Conservation (phyloP, 2,113 vertebrate species). For the Cynoglossus semilaevis region DNA sequence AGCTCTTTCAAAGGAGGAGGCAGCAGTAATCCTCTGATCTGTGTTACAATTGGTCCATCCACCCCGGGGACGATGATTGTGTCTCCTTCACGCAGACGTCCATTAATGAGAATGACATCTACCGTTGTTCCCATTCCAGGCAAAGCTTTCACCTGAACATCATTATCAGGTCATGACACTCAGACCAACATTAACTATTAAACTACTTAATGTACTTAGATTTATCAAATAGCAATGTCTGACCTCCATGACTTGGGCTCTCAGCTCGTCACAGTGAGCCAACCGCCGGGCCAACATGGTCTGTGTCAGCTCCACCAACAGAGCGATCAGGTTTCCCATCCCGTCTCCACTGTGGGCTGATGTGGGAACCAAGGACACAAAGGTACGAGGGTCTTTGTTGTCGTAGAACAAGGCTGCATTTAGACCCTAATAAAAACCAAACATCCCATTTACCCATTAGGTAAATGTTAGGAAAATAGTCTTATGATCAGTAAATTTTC, state of each 20-base stretch:
- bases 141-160: constrained; percentile 89
- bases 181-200: background rate
- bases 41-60: constrained; percentile 95
- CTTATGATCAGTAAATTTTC: too few species aligned
- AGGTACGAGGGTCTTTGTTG: constrained; percentile 96
- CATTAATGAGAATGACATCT: constrained; percentile 97
- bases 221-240: background rate
- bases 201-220: background rate
- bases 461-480: too few species aligned
- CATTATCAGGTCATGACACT: background rate
- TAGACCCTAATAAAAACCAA: constrained; percentile 81
- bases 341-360: constrained; percentile 98
- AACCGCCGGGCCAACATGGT: constrained; percentile 90
- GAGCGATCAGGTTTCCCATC: constrained; percentile 94
- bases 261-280: constrained; percentile 91
- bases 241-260: constrained; percentile 99
- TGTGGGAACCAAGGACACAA: constrained; percentile 94
- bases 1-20: constrained; percentile 97
- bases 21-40: constrained; percentile 92
- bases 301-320: constrained; percentile 94
- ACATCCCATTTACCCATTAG: too few species aligned
- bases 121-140: constrained; percentile 98
- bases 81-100: constrained; percentile 87
- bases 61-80: constrained; percentile 97
- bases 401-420: constrained; percentile 94